A percentile compares a stretch with the other conserved stretches of the same genome.
Conservation (phyloP, 2,888 invertebrate genomes). For the Patella ulyssiponensis region DNA sequence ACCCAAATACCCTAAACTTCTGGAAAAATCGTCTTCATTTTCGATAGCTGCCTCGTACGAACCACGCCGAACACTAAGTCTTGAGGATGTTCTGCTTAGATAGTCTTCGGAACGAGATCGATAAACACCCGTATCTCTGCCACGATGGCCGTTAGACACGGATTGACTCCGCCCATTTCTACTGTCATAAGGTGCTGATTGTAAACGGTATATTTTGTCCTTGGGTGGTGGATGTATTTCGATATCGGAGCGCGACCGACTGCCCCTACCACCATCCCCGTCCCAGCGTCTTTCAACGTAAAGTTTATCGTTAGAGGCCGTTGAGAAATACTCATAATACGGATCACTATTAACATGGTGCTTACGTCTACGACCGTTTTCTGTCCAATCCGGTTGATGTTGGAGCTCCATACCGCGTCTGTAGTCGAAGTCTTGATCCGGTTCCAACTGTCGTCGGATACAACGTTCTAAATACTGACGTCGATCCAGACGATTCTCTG, state of each 20-base stretch:
- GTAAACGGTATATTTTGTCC: not conserved
- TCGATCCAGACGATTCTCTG: not conserved
- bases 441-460: not conserved
- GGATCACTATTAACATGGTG: not conserved
- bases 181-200: not conserved
- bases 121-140: not conserved
- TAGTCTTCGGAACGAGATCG: not conserved
- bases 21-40: not conserved
- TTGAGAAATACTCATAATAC: not conserved
- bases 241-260: not conserved
- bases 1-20: not conserved
- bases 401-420: not conserved
- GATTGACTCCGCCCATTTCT: not conserved
- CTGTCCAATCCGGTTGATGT: not conserved
- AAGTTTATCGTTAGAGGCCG: not conserved
- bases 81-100: not conserved
- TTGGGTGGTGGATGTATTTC: no score
- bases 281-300: not conserved
- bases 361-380: not conserved
- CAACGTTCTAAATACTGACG: conserved; percentile 6
- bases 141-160: not conserved
- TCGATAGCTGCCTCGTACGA: conserved; percentile 19
- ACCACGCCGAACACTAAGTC: conserved; percentile 3
- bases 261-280: not conserved
- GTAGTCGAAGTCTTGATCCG: not conserved